Evolutionary conservation across 2,797 vertebrate genomes (phyloP).

Genomic region (Acipenser oxyrinchus): DNA sequence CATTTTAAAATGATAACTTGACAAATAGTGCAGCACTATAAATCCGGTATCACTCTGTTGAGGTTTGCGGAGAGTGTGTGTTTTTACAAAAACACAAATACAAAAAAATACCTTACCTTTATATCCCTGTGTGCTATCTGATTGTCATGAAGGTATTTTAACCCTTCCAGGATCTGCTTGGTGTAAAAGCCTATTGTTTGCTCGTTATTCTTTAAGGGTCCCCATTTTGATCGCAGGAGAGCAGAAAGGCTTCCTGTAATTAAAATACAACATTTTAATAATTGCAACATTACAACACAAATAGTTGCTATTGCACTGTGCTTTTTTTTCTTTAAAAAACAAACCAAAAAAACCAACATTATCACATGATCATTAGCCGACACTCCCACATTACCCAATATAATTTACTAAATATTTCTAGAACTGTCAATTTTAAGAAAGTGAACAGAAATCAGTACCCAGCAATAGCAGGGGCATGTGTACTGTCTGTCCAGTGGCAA

Average conservation of each 20-base stretch:
- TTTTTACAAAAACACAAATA: neutral
- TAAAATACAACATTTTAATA: neutral
- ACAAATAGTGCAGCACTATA: neutral
- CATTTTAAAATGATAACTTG: neutral
- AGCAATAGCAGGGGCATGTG: no score
- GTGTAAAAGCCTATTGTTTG: conserved; percentile 97
- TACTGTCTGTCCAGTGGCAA: no score
- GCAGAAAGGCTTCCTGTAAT: conserved; percentile 88
- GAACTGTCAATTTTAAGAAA: no score
- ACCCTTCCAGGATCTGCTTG: conserved; percentile 92
- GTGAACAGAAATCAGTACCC: no score
- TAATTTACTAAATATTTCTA: no score
- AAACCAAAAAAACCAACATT: no score
- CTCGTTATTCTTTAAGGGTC: conserved; percentile 93
- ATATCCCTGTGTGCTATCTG: conserved; percentile 97
- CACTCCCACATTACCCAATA: no score
- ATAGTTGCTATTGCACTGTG: no score
- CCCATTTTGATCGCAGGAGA: conserved; percentile 95
- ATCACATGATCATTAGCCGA: no score
- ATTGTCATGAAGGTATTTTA: conserved; percentile 97
- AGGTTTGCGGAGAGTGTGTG: conserved; percentile 20
- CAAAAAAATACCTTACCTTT: conserved; percentile 63
- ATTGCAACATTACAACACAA: no score
- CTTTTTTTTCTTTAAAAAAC: no score
- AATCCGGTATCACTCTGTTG: no score